Base-by-base conservation (phyloP, 1,140 invertebrate genomes). In the Formica exsecta region DNA sequence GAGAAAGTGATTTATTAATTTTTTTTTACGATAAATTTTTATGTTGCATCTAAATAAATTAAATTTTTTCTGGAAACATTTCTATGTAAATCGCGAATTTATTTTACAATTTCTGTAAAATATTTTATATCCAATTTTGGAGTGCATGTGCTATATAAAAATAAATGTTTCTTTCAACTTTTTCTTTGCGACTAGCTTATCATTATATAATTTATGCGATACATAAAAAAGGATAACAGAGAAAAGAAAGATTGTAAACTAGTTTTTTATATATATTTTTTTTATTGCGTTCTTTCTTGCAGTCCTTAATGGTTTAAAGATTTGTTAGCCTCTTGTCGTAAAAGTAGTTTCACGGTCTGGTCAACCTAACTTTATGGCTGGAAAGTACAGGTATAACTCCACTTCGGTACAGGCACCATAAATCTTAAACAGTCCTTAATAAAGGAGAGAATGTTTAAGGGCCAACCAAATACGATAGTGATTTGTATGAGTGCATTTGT, bases 401-500 rank as follows among this genome's bases (percentile, higher is more conserved):
- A 70, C 32, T 80, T 57, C 11, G 65, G 3, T 29, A 36, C n/a
- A 41, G 32, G 9, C 13, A 79, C 22, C 48, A 70, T 22, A 22
- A 80, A 80, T 80, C 66, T 80, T 65, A 57, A 11, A 19, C 22
- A 70, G 2, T 70, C 36, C 22, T 68, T 25, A 70, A 80, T 29
- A 22, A 41, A 80, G 48, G n/a, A 41, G n/a, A 61, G 48, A 70
- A 80, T 44, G 32, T 57, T 41, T 80, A 70, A 57, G 64, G 13
- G 8, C 11, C 41, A 70, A 51, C 11, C 0, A 65, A 51, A 41
- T n/a, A 76, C 3, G 16, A 64, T 61, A n/a, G 11, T 64, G 8
- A n/a, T 41, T 13, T 62, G 5, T 19, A 54, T 8, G 44, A 51
- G 48, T 54, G n/a, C 13, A 41, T 51, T 51, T 51, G 0, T 19